Conservation (phyloP, 2,888 invertebrate genomes). For the Ischnura elegans region DNA sequence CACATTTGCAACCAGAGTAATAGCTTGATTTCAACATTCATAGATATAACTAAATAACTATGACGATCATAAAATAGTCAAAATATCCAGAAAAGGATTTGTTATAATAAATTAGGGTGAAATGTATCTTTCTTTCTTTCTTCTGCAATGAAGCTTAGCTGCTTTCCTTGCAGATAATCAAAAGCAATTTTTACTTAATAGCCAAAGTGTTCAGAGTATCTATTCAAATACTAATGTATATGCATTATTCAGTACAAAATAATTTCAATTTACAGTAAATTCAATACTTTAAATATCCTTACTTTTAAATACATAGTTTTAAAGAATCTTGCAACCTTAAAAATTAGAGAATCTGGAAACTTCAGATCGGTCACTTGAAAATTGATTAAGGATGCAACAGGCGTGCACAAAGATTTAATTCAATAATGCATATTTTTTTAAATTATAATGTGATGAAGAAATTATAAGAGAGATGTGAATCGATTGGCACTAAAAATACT, state of each 20-base stretch:
- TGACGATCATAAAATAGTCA: slow-evolving; percentile 33
- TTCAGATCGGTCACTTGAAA: slow-evolving; percentile 20
- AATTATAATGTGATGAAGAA: slow-evolving; percentile 39
- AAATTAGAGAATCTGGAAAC: slow-evolving; percentile 30
- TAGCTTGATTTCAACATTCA: slow-evolving; percentile 39
- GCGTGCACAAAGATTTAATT: slow-evolving; percentile 45
- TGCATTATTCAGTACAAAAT: slow-evolving; percentile 66
- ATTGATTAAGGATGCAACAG: slow-evolving; percentile 17
- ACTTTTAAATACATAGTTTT: slow-evolving; percentile 33
- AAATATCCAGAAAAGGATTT: slow-evolving; percentile 35
- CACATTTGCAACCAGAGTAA: slow-evolving; percentile 33
- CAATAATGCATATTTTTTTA: slow-evolving; percentile 21
- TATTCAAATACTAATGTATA: slow-evolving; percentile 51
- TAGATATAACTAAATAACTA: slow-evolving; percentile 45
- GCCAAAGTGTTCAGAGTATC: slow-evolving; percentile 33
- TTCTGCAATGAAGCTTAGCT: slow-evolving; percentile 38
- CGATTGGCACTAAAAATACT: slow-evolving; percentile 1
- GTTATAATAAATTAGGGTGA: slow-evolving; percentile 42
- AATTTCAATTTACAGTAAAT: slow-evolving; percentile 48
- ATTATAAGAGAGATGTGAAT: slow-evolving; percentile 8
- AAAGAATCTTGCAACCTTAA: slow-evolving; percentile 19
- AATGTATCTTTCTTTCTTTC: slow-evolving; percentile 26
- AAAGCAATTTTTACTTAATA: slow-evolving; percentile 24
- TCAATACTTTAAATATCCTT: slow-evolving; percentile 29
- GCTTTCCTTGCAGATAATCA: slow-evolving; percentile 16